phyloP scores from a whole-genome alignment of 2,888 invertebrate genomes.

The Epiblema foenella region DNA sequence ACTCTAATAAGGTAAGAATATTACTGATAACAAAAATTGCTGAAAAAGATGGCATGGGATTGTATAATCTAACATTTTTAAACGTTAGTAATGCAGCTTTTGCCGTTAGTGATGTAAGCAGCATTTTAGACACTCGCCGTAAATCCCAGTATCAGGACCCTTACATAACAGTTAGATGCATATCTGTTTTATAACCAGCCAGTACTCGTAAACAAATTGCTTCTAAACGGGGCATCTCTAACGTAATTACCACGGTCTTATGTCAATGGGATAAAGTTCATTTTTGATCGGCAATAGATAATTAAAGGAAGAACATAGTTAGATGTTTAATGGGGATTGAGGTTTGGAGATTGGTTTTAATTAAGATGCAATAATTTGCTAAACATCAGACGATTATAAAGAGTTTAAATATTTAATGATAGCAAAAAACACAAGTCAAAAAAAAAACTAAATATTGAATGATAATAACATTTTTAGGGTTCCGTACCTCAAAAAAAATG shows the following conservation, averaged over 20 bases:
- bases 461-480: too few relatives aligned
- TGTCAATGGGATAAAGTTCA: neutral
- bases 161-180: slow-evolving; percentile 43
- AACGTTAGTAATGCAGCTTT: neutral
- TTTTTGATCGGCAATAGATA: slow-evolving; percentile 3
- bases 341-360: neutral
- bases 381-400: neutral
- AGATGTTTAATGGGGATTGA: neutral
- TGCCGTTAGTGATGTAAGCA: neutral
- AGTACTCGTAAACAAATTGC: slow-evolving; percentile 28
- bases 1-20: too few relatives aligned
- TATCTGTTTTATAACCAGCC: slow-evolving; percentile 43
- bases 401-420: too few relatives aligned
- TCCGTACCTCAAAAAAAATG: too few relatives aligned
- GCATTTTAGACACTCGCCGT: slow-evolving; percentile 8
- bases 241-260: neutral
- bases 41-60: neutral
- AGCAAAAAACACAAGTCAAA: too few relatives aligned
- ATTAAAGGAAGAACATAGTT: slow-evolving; percentile 9
- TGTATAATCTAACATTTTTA: neutral
- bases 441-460: too few relatives aligned
- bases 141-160: slow-evolving; percentile 30
- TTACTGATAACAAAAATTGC: too few relatives aligned
- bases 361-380: neutral
- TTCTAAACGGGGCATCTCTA: slow-evolving; percentile 21